Evolutionary conservation across 2,113 vertebrate genomes (phyloP).

Genomic region (Sinosuthora webbiana): DNA sequence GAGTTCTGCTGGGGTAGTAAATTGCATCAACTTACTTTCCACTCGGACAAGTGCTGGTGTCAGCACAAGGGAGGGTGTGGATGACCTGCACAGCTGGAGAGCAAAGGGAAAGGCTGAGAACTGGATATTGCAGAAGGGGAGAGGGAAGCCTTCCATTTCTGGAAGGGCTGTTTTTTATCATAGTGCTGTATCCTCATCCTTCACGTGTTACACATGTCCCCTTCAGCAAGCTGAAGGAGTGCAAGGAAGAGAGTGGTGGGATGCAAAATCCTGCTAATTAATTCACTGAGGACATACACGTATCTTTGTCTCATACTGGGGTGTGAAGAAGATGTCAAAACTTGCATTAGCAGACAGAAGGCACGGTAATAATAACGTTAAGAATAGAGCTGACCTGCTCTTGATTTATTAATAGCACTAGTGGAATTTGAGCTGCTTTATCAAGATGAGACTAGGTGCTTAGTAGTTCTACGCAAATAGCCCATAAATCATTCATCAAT

Average conservation of each 20-base stretch:
- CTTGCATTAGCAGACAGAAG: conserved; percentile 33
- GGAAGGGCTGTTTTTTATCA: neutral
- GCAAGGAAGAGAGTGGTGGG: neutral
- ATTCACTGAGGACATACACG: neutral
- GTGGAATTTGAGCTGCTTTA: conserved; percentile 47
- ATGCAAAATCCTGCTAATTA: neutral
- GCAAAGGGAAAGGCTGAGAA: neutral
- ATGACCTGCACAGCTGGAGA: neutral
- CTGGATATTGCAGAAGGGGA: neutral
- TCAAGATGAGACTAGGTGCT: conserved; percentile 12
- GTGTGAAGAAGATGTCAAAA: conserved; percentile 23
- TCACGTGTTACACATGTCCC: neutral
- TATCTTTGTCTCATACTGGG: neutral
- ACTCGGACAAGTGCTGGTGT: neutral
- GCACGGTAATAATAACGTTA: neutral
- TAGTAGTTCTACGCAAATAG: neutral
- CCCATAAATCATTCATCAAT: conserved; percentile 17
- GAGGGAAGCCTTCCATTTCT: neutral
- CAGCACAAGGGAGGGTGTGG: neutral
- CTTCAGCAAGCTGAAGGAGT: neutral
- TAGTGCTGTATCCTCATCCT: neutral
- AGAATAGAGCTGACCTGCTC: neutral
- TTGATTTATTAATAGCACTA: conserved; percentile 17
- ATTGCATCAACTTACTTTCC: neutral
- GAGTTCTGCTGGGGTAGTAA: neutral